phyloP scores from a whole-genome alignment of 1,140 invertebrate genomes.

The Acromyrmex heyeri region DNA sequence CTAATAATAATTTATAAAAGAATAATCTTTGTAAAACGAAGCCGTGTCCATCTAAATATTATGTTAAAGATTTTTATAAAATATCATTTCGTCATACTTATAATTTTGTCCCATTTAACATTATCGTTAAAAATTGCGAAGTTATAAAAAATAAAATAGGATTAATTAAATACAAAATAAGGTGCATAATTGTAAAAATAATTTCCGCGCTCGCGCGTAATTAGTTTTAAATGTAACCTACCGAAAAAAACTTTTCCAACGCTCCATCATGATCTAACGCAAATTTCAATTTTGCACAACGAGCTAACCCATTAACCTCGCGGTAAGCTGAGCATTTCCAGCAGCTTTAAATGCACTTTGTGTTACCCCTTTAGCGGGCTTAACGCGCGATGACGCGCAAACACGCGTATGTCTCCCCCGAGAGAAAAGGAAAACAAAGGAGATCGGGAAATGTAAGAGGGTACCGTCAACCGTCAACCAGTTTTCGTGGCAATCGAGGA shows the following conservation, averaged over 20 bases:
- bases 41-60: neutral
- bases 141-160: neutral
- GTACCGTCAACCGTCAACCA: neutral
- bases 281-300: constrained; percentile 49
- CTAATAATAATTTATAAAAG: neutral
- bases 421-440: neutral
- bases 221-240: constrained; percentile 23
- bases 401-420: neutral
- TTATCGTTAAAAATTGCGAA: neutral
- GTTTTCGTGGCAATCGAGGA: constrained; percentile 7
- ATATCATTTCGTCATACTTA: neutral
- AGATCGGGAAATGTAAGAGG: constrained; percentile 14
- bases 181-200: neutral
- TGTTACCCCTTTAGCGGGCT: constrained; percentile 21
- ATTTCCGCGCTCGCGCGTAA: neutral
- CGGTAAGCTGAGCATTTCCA: constrained; percentile 31
- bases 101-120: neutral
- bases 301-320: constrained; percentile 30
- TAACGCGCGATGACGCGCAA: neutral
- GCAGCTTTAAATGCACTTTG: constrained; percentile 49
- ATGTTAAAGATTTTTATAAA: neutral
- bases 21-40: neutral
- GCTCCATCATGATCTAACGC: neutral
- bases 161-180: constrained; percentile 26
- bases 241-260: neutral